phyloP scores from a whole-genome alignment of 2,888 invertebrate genomes.

The Himalopsyche tibetana region DNA sequence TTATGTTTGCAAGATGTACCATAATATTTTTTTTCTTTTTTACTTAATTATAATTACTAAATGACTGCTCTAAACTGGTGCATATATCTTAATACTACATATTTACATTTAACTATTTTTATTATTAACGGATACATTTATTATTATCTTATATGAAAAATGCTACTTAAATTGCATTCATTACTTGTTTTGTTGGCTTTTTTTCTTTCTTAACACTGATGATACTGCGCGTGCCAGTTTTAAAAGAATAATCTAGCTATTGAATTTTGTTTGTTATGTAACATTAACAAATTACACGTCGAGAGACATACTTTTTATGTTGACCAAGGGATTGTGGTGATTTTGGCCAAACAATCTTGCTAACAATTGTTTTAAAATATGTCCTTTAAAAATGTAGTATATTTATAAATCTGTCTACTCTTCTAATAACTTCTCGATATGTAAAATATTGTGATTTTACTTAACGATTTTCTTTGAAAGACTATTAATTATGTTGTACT shows the following conservation, averaged over 20 bases:
- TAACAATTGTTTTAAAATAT: no score
- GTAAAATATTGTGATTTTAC: no score
- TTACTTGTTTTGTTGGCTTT: slow-evolving; percentile 1
- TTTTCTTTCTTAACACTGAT: slow-evolving; percentile 4
- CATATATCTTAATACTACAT: slow-evolving; percentile 43
- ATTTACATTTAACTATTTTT: slow-evolving; percentile 47
- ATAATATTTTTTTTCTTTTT: slow-evolving; percentile 52
- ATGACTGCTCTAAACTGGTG: slow-evolving; percentile 47
- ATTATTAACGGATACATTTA: slow-evolving; percentile 44
- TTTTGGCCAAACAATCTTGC: no score
- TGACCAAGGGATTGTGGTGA: no score
- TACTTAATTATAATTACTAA: slow-evolving; percentile 66
- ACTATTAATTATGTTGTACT: no score
- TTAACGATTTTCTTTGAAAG: no score
- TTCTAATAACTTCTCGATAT: no score
- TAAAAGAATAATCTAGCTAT: not conserved
- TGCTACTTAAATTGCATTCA: not conserved
- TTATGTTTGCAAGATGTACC: slow-evolving; percentile 66
- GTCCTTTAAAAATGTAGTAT: no score
- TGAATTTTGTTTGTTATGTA: no score
- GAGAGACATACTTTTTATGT: no score
- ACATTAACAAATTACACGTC: no score
- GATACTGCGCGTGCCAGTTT: not conserved
- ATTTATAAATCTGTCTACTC: no score
- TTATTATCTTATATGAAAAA: slow-evolving; percentile 30